A percentile compares a stretch with the other conserved stretches of the same genome.
Evolutionary conservation across 2,888 invertebrate species (phyloP).

Genomic region (Parasteatoda lunata): DNA sequence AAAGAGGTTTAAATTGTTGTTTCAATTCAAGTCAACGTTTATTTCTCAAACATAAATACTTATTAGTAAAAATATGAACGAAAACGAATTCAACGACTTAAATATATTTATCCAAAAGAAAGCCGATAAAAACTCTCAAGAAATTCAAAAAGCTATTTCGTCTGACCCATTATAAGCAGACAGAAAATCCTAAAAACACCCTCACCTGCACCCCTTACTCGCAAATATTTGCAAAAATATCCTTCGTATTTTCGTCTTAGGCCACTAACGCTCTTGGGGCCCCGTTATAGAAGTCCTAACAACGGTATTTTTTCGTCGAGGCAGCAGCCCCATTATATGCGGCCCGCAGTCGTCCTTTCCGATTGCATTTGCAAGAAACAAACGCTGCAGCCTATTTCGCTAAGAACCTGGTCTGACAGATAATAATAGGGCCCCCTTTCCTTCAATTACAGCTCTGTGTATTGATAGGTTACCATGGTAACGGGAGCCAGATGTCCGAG

Average conservation of each 20-base stretch:
- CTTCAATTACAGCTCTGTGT: slow-evolving; percentile 67
- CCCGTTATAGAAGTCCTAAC: slow-evolving; percentile 37
- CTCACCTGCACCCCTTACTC: background rate
- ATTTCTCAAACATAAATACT: too few relatives aligned
- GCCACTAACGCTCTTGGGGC: slow-evolving; percentile 30
- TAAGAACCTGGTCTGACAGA: slow-evolving; percentile 66
- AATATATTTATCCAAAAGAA: too few relatives aligned
- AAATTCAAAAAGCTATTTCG: too few relatives aligned
- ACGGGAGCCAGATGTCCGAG: slow-evolving; percentile 68
- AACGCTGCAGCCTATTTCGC: slow-evolving; percentile 59
- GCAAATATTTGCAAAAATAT: slow-evolving; percentile 1
- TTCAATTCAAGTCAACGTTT: too few relatives aligned
- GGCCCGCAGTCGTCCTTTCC: slow-evolving; percentile 21
- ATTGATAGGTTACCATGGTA: slow-evolving; percentile 63
- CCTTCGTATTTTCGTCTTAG: slow-evolving; percentile 20
- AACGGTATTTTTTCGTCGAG: slow-evolving; percentile 58
- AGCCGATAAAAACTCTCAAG: too few relatives aligned
- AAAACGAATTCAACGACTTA: too few relatives aligned
- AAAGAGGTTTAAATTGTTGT: too few relatives aligned
- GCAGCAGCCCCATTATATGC: slow-evolving; percentile 55
- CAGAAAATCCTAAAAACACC: too few relatives aligned
- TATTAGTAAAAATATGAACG: too few relatives aligned
- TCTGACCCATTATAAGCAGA: too few relatives aligned
- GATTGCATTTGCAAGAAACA: slow-evolving; percentile 64
- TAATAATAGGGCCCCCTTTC: slow-evolving; percentile 67